Percentiles rank a stretch among this genome's conserved stretches.
Conservation (phyloP, 37 sponge, comb jelly and placozoan species). For the Trichoplax adhaerens region DNA sequence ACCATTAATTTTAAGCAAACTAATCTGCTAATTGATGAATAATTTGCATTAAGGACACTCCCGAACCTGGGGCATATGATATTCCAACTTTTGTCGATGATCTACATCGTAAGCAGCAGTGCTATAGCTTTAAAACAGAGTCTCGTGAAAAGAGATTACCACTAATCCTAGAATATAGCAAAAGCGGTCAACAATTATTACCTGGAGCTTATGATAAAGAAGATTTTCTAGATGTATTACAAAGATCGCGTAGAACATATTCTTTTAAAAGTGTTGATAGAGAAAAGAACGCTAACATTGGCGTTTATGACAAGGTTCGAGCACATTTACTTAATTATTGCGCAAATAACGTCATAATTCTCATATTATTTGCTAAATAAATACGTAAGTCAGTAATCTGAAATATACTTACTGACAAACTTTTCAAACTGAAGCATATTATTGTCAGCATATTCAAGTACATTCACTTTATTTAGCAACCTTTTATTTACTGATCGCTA, state of each 20-base stretch:
- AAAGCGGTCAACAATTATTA: slow-evolving; percentile 29
- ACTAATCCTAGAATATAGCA: slow-evolving; percentile 8
- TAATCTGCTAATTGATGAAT: no score
- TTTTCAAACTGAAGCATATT: no score
- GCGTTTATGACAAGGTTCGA: background rate
- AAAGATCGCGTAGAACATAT: slow-evolving; percentile 25
- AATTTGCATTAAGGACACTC: slow-evolving; percentile 44
- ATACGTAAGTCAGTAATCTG: no score
- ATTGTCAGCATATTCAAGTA: no score
- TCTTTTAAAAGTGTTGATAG: slow-evolving; percentile 51
- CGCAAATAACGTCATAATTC: no score
- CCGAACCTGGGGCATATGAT: slow-evolving; percentile 55
- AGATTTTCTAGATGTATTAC: slow-evolving; percentile 24
- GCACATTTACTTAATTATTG: no score
- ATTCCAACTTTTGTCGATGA: slow-evolving; percentile 47
- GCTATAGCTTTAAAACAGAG: slow-evolving; percentile 44
- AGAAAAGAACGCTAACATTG: slow-evolving; percentile 52
- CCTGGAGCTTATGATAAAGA: slow-evolving; percentile 57
- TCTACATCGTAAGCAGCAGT: slow-evolving; percentile 14
- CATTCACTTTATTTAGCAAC: no score
- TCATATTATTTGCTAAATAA: no score
- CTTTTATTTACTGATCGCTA: no score
- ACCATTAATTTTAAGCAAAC: no score
- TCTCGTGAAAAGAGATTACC: slow-evolving; percentile 28
- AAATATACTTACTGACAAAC: no score